Percentiles rank a stretch among this genome's conserved stretches.
Evolutionary conservation across 1,140 invertebrate species (phyloP).

Genomic region (Penaeus vannamei): DNA sequence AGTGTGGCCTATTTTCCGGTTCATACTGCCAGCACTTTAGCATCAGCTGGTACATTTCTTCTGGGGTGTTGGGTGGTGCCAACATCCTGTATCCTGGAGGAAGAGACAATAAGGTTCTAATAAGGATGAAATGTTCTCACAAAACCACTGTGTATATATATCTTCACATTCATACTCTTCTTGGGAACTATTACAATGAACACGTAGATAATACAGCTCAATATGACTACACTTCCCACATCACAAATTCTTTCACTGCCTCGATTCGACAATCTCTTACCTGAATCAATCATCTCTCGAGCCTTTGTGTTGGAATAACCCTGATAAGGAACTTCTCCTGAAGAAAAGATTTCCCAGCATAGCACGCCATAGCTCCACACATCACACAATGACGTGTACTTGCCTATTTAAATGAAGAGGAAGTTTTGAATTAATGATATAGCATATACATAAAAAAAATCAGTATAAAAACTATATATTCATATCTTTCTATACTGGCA

Average conservation of each 20-base stretch:
- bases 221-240: neutral
- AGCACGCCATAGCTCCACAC: conserved; percentile 99
- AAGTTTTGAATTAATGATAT: conserved; percentile 53
- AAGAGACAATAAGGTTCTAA: conserved; percentile 46
- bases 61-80: conserved; percentile 87
- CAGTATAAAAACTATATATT: neutral
- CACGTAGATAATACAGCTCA: no score
- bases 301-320: conserved; percentile 94
- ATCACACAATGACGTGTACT: conserved; percentile 97
- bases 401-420: conserved; percentile 76
- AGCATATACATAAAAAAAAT: no score
- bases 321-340: conserved; percentile 92
- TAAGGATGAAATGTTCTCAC: neutral
- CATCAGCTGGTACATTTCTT: conserved; percentile 93
- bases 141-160: no score
- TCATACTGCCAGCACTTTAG: conserved; percentile 94
- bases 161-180: no score
- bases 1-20: conserved; percentile 91
- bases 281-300: conserved; percentile 92
- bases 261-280: conserved; percentile 73
- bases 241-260: neutral
- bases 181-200: no score
- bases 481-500: no score
- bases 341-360: conserved; percentile 97
- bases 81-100: conserved; percentile 91